These are phyloP conservation scores for Cryptoleucopteryx plumbea DNA, from an alignment of 2,113 vertebrate species.

Conservation along the genomic window DNA sequence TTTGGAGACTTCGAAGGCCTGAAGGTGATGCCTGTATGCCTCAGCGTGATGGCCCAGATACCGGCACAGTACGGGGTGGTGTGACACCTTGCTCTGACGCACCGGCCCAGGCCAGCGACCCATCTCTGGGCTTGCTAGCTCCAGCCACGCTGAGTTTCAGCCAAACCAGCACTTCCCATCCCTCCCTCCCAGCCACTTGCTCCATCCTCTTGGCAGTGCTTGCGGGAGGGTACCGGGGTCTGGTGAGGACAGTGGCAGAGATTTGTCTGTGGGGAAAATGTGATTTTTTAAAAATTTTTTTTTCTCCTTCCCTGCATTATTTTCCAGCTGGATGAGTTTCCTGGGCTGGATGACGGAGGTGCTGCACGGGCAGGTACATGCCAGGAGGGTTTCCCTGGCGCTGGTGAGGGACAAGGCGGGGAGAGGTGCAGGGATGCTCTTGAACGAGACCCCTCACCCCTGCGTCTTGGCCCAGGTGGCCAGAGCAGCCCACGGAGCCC, in stretches of 20 bases:
- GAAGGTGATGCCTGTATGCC: not conserved
- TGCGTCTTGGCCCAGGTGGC: not conserved
- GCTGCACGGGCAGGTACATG: fast-evolving
- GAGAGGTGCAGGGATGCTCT: not conserved
- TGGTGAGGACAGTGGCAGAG: not conserved
- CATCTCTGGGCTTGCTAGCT: not conserved
- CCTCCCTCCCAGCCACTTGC: not conserved
- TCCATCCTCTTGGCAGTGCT: not conserved
- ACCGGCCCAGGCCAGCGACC: not conserved
- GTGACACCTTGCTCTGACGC: not conserved
- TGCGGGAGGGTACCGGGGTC: not conserved
- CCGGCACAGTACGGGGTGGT: fast-evolving
- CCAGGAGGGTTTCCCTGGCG: not conserved
- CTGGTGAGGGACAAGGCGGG: not conserved
- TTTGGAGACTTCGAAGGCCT: not conserved
- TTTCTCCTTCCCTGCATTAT: not conserved
- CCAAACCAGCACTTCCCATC: not conserved
- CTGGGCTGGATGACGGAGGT: not conserved
- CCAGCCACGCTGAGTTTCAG: not conserved
- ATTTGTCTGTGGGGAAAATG: not conserved
- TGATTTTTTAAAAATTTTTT: not conserved
- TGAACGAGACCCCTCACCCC: not conserved
- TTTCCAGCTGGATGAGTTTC: not conserved
- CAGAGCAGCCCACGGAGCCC: not conserved
- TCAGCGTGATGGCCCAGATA: fast-evolving